Evolutionary conservation across 2,888 invertebrate genomes (phyloP), one percentile per base, ranked within the genome.

Genomic region (Xestoiulus laeticollis): DNA sequence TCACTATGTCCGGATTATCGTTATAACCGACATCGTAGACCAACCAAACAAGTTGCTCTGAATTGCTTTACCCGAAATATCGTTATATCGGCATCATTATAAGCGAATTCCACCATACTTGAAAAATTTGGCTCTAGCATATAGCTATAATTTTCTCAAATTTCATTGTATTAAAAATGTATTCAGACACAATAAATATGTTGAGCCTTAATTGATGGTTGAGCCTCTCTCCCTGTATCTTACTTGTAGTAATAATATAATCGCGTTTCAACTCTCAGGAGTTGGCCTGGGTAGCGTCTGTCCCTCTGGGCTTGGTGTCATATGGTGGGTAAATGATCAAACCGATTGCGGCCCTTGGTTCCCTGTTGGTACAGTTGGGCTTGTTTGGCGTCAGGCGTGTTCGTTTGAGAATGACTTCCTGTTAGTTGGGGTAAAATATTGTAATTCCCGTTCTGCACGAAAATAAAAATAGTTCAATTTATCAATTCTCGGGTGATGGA

Each of bases 271-370:
- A 87, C 87, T 32, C 87, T 32, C 16, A 87, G 53, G n/a, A 44
- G 84, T 43, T 83, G 84, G 22, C 83, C 16, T 10, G 87, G 78
- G 30, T 82, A 84, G 26, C 44, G 78, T 43, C 32, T 38, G 43
- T 44, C 82, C 87, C 30, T 87, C 68, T 43, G 33, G 32, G 86
- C 48, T 38, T 88, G 59, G 38, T 86, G 88, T 94, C 95, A 96
- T 92, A 96, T 96, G 90, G 95, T 95, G 89, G 96, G 96, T 89
- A 96, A 93, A 87, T 91, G 90, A 32, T 91, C 91, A 85, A 90
- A 91, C 87, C 89, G 88, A 14, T 86, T 86, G 82, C 85, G 87
- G 88, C 88, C 88, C 87, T 91, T 92, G 89, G 91, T 91, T 87
- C 92, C 91, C 86, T 91, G 90, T 89, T 89, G 90, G 84, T 91